A percentile compares a stretch with the other conserved stretches of the same genome.
Conservation (phyloP, 2,888 invertebrate species). For the Cryptocheilus praepositus region DNA sequence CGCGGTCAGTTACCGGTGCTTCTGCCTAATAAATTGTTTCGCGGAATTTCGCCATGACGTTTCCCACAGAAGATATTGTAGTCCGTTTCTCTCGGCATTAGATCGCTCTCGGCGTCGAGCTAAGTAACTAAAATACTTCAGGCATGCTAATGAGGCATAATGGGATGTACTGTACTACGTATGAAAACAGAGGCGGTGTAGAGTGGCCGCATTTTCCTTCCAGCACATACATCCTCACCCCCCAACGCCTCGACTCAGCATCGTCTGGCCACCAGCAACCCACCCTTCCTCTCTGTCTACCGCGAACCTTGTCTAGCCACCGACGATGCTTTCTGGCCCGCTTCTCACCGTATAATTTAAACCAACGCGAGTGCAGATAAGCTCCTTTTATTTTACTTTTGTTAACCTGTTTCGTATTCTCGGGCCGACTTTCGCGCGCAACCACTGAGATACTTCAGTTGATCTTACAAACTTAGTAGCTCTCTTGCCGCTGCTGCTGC, state of each 20-base stretch:
- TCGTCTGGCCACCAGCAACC: slow-evolving; percentile 15
- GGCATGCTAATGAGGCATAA: not conserved
- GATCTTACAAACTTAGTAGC: slow-evolving; percentile 54
- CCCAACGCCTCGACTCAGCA: slow-evolving; percentile 9
- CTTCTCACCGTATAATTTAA: slow-evolving; percentile 44
- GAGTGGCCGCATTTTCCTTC: not conserved
- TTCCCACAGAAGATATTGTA: not conserved
- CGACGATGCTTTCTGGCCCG: slow-evolving; percentile 12
- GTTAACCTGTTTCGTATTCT: slow-evolving; percentile 52
- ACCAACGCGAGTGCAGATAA: slow-evolving; percentile 48
- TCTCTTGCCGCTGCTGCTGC: not conserved
- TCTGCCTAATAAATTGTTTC: slow-evolving; percentile 3
- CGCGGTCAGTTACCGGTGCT: too few relatives aligned
- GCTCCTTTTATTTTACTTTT: slow-evolving; percentile 54
- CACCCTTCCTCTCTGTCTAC: not conserved
- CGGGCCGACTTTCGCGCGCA: slow-evolving; percentile 40
- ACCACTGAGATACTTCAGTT: slow-evolving; percentile 48
- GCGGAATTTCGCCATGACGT: not conserved
- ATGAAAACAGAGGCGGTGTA: not conserved
- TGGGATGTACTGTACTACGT: not conserved
- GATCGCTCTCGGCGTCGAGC: too few relatives aligned
- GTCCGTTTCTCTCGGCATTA: too few relatives aligned
- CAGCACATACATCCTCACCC: not conserved
- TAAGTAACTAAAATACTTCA: not conserved
- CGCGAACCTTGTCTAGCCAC: too few relatives aligned